Evolutionary conservation across 2,888 invertebrate genomes (phyloP), one percentile per base, ranked within the genome.

Genomic region (Phytoseiulus persimilis): DNA sequence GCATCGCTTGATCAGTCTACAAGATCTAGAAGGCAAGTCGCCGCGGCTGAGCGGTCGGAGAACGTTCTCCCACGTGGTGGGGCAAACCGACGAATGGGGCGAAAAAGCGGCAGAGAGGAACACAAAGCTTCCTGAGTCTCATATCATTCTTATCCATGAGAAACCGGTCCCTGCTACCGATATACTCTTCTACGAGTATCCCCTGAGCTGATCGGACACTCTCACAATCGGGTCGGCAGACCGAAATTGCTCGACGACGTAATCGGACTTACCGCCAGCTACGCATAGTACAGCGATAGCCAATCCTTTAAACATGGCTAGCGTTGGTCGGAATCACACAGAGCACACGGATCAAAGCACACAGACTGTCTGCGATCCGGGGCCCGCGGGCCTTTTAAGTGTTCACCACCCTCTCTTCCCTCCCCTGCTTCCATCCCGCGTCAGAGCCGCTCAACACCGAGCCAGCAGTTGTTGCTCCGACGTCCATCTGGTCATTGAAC

Each of bases 281-380:
- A 87, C 39, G 87, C 87, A 87, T 33, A 87, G 18, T 45, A 45
- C 87, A 45, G 87, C 87, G 87, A 87, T 45, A 32, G 87, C 87
- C 39, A 87, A 87, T 87, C 87, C 87, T 87, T 87, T 87, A 87
- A 87, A 87, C 33, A 87, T 87, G 87, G n/a, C 65, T 65, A 14
- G 65, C 65, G 65, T 65, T 65, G 65, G 65, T 65, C 65, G 65
- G 65, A 65, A 65, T 65, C 65, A 65, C 65, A 65, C 65, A 65
- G 65, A 65, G 65, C 65, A 65, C 65, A 65, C 65, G 65, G 18
- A 65, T 65, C 14, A 65, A 65, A 65, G 65, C 65, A 65, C 65
- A 65, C 65, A 65, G 28, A 65, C 65, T 65, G 65, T 65, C 65
- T 65, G 65, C 65, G 65, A 65, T 65, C 65, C 65, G 65, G 65